Percentiles rank a stretch among this genome's conserved stretches.
Conservation (phyloP, 37 sponge, comb jelly and placozoan species). For the Tethya wilhelma region DNA sequence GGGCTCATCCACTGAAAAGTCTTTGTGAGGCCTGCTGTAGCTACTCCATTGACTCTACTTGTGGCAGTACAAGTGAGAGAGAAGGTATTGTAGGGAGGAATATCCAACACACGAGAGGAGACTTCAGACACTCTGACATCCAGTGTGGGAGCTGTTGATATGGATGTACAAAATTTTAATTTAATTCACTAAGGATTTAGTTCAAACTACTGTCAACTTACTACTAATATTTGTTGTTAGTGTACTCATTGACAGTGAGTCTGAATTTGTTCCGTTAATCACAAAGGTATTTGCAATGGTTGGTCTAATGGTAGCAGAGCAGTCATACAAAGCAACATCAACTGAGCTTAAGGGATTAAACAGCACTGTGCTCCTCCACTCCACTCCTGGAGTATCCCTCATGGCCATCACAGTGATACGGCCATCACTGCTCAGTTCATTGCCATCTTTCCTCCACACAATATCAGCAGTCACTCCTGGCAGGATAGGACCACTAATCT, state of each 20-base stretch:
- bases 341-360: background rate
- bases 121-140: background rate
- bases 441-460: background rate
- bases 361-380: background rate
- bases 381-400: background rate
- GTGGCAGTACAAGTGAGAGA: slow-evolving; percentile 13
- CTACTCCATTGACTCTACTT: background rate
- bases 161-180: background rate
- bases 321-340: background rate
- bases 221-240: too few relatives aligned
- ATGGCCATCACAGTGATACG: background rate
- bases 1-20: background rate
- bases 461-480: background rate
- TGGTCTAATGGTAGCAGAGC: slow-evolving; percentile 1
- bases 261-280: background rate
- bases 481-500: background rate
- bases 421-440: background rate
- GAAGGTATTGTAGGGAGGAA: slow-evolving; percentile 26
- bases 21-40: background rate
- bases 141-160: background rate
- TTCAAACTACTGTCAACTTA: background rate
- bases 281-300: background rate
- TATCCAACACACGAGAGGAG: slow-evolving; percentile 1
- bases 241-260: background rate
- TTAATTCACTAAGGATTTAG: background rate